A percentile compares a stretch with the other conserved stretches of the same genome.
Conservation (phyloP, 37 sponge, comb jelly and placozoan species). For the Petrosia ficiformis region DNA sequence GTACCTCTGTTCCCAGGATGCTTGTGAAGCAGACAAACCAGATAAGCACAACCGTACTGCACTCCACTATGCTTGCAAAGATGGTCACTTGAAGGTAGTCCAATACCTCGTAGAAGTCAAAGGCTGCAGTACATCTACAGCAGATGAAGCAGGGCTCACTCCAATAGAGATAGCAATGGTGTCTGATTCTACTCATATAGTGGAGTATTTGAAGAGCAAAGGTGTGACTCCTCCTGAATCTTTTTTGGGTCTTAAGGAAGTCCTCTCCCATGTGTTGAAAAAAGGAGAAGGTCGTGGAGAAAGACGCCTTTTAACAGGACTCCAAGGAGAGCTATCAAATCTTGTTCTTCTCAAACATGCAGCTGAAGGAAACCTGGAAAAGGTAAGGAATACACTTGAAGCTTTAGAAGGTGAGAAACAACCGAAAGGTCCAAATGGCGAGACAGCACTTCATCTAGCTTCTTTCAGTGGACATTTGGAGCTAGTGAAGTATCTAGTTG, state of each 20-base stretch:
- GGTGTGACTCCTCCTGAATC: too few species aligned
- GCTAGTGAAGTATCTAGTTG: slow-evolving; percentile 40
- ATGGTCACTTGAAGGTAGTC: slow-evolving; percentile 35
- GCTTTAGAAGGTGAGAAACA: neutral
- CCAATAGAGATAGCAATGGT: slow-evolving; percentile 37
- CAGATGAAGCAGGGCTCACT: slow-evolving; percentile 21
- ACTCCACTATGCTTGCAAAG: slow-evolving; percentile 15
- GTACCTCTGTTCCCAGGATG: slow-evolving; percentile 23
- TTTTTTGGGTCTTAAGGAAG: too few species aligned
- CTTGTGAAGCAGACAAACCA: neutral
- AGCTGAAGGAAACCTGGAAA: slow-evolving; percentile 22
- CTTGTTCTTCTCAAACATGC: neutral
- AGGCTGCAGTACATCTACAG: neutral
- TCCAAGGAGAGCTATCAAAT: too few species aligned
- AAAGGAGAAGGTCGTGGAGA: too few species aligned
- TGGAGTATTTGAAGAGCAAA: slow-evolving; percentile 13
- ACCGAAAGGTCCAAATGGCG: slow-evolving; percentile 25
- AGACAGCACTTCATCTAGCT: slow-evolving; percentile 35
- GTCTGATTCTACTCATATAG: slow-evolving; percentile 7
- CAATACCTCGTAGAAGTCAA: slow-evolving; percentile 26
- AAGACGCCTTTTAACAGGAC: too few species aligned
- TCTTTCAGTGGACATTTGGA: slow-evolving; percentile 18
- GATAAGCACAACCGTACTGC: slow-evolving; percentile 50
- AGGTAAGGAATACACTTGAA: slow-evolving; percentile 13
- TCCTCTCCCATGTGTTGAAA: too few species aligned